Evolutionary conservation across 2,797 vertebrate species (phyloP).

Genomic region (Rachycentron canadum): DNA sequence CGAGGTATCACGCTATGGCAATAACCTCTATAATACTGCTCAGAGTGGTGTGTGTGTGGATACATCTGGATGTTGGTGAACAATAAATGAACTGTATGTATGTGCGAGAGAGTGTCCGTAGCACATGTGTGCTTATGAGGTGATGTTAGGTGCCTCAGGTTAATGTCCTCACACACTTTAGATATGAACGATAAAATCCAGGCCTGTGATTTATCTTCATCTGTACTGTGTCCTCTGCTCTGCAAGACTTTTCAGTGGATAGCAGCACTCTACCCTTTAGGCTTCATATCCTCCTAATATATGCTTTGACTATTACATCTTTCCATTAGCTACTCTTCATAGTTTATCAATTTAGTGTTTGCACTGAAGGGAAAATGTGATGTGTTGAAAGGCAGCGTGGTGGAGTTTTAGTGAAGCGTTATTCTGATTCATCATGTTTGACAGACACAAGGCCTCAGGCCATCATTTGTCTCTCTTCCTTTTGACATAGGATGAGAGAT

Average conservation of each 20-base stretch:
- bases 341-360: conserved; percentile 82
- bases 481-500: conserved; percentile 71
- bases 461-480: conserved; percentile 74
- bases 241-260: conserved; percentile 58
- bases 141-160: conserved; percentile 66
- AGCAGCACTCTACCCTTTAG: conserved; percentile 68
- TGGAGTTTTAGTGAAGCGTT: conserved; percentile 75
- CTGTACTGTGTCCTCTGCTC: conserved; percentile 63
- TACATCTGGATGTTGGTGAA: conserved; percentile 1
- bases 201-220: conserved; percentile 74
- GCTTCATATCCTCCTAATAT: conserved; percentile 75
- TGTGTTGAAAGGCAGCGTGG: conserved; percentile 70
- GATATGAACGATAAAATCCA: conserved; percentile 79
- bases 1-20: not conserved
- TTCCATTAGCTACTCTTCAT: conserved; percentile 76
- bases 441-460: conserved; percentile 76
- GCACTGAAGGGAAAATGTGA: conserved; percentile 78
- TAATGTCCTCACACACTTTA: conserved; percentile 69
- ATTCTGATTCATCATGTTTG: conserved; percentile 81
- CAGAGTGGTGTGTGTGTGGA: conserved; percentile 13
- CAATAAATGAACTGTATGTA: conserved; percentile 39
- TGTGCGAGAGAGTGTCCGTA: conserved; percentile 31
- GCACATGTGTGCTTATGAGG: conserved; percentile 29
- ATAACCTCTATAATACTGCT: conserved; percentile 2
- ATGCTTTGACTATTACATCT: conserved; percentile 84